Conservation (phyloP, 2,888 invertebrate genomes). For the Imbricaverruca yamaguchii region DNA sequence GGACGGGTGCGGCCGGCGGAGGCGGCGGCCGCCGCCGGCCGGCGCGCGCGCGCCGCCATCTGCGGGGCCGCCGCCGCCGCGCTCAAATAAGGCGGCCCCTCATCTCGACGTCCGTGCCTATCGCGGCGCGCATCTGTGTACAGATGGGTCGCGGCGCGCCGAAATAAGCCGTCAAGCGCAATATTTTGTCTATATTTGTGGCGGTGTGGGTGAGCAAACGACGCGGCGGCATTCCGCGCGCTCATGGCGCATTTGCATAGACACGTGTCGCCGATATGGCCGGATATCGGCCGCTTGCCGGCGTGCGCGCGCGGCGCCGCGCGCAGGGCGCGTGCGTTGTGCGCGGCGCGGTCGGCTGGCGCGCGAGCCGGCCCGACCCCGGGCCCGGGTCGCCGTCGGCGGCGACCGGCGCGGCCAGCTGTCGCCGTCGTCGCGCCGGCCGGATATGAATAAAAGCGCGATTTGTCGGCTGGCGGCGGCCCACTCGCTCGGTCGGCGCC, state of each 20-base stretch:
- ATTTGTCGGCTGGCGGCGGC: constrained; percentile 8
- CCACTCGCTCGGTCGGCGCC: background rate
- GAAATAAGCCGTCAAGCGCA: background rate
- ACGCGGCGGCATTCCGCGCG: background rate
- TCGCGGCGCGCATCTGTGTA: background rate
- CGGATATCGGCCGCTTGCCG: background rate
- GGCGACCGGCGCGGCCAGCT: background rate
- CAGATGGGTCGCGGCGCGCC: background rate
- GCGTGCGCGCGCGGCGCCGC: background rate
- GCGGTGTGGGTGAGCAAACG: background rate
- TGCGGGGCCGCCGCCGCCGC: background rate
- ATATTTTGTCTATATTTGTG: constrained; percentile 13
- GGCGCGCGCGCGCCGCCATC: background rate
- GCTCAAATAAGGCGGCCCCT: background rate
- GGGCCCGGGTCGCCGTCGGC: background rate
- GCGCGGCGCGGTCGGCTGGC: background rate
- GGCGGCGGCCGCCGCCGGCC: background rate
- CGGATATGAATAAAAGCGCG: constrained; percentile 11
- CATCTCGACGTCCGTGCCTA: background rate
- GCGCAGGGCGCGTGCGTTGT: background rate
- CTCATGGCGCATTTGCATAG: background rate
- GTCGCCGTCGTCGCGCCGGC: background rate
- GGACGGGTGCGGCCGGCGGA: background rate
- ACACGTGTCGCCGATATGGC: constrained; percentile 5
- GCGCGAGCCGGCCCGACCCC: background rate